A percentile compares a stretch with the other conserved stretches of the same genome.
Evolutionary conservation across 2,888 invertebrate species (phyloP).

Genomic region (Pristionchus maxplancki): DNA sequence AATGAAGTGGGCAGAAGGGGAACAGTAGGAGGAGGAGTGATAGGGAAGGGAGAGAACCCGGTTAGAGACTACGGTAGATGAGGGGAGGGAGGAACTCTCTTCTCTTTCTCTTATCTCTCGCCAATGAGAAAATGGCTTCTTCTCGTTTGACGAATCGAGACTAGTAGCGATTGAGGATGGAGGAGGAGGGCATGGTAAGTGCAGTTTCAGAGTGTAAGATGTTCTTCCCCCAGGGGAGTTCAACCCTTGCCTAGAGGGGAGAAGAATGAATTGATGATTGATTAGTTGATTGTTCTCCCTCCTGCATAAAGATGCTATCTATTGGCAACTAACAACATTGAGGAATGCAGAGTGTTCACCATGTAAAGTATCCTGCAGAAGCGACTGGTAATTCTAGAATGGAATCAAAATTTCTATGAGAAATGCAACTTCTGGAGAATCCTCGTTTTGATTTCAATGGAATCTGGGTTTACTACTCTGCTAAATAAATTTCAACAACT

Average conservation of each 20-base stretch:
- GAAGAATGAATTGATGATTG: slow-evolving; percentile 10
- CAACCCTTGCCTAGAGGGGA: neutral
- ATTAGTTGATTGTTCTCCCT: neutral
- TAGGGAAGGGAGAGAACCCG: slow-evolving; percentile 8
- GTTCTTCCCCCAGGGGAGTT: neutral
- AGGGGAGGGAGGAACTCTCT: neutral
- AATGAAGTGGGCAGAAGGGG: neutral
- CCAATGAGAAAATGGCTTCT: neutral
- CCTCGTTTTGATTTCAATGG: too few species aligned
- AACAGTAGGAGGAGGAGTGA: neutral
- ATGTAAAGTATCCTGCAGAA: neutral
- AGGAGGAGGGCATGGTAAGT: slow-evolving; percentile 2
- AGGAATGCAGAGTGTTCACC: neutral
- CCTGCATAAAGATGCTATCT: neutral
- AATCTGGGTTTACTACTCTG: too few species aligned
- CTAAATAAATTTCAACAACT: too few species aligned
- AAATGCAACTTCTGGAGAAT: too few species aligned
- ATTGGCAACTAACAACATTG: slow-evolving; percentile 1
- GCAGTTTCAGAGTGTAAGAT: neutral
- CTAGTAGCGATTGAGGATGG: neutral
- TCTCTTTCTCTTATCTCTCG: neutral
- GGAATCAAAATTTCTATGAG: too few species aligned
- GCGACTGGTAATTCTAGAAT: too few species aligned
- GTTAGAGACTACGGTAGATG: slow-evolving; percentile 41
- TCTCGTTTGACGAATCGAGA: neutral